Percentiles rank a stretch among this genome's conserved stretches.
Evolutionary conservation across 2,113 vertebrate genomes (phyloP).

Genomic region (Percopsis transmontana): DNA sequence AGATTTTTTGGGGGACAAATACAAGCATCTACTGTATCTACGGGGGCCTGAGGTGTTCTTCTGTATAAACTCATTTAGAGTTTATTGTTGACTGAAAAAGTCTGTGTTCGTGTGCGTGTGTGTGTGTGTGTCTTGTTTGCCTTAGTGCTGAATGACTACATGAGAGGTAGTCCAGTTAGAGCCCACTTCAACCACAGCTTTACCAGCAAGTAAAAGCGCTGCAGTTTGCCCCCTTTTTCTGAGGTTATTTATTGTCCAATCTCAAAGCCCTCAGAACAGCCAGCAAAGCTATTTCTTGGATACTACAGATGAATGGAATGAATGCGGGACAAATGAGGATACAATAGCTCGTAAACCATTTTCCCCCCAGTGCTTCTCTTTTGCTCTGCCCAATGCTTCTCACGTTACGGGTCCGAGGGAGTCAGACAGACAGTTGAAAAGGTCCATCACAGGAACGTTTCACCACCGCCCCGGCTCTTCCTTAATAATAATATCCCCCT

Average conservation of each 20-base stretch:
- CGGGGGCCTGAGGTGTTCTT: constrained; percentile 18
- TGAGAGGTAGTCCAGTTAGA: constrained; percentile 47
- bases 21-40: constrained; percentile 5
- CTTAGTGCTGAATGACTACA: constrained; percentile 47
- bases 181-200: constrained; percentile 62
- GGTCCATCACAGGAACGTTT: constrained; percentile 18
- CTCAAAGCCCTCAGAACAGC: neutral
- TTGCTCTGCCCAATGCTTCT: neutral
- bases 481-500: constrained; percentile 59
- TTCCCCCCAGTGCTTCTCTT: neutral
- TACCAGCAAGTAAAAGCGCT: constrained; percentile 54
- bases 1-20: constrained; percentile 26
- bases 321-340: neutral
- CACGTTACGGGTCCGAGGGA: neutral
- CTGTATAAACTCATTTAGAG: constrained; percentile 48
- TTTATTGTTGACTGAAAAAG: constrained; percentile 45
- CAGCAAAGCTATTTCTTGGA: neutral
- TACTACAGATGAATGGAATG: neutral
- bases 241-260: neutral
- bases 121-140: constrained; percentile 12
- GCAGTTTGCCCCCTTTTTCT: constrained; percentile 37
- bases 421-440: constrained; percentile 13
- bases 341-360: neutral
- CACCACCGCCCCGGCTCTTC: constrained; percentile 15
- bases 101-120: constrained; percentile 20